Conservation (phyloP, 2,797 vertebrate species). For the Ptychobarbus kaznakovi region DNA sequence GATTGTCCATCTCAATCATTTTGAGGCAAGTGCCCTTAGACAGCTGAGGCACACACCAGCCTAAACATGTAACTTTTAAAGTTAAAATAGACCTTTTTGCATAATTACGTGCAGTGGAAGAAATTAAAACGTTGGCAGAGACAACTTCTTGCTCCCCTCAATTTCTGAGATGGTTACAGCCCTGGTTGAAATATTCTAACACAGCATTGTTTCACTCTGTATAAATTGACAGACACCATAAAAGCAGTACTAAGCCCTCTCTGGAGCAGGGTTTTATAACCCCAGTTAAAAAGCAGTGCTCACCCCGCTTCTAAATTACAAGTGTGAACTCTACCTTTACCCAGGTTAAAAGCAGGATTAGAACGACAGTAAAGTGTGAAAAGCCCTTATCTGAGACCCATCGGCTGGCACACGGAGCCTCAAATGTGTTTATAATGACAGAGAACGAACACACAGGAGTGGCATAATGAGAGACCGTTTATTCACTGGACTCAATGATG, state of each 20-base stretch:
- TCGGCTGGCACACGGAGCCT: background rate
- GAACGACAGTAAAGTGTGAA: background rate
- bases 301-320: background rate
- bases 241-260: background rate
- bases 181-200: too few species aligned
- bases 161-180: background rate
- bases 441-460: slow-evolving; percentile 31
- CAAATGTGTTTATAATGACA: slow-evolving; percentile 33
- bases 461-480: slow-evolving; percentile 55
- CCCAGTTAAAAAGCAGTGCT: background rate
- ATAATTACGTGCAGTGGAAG: background rate
- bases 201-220: background rate
- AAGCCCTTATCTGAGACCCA: background rate
- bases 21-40: background rate
- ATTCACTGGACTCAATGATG: slow-evolving; percentile 57
- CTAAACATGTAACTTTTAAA: background rate
- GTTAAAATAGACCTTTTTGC: background rate
- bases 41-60: background rate
- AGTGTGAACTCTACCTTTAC: background rate
- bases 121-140: background rate
- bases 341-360: background rate
- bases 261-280: background rate
- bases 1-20: background rate
- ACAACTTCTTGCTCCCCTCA: too few species aligned
- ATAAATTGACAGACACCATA: background rate